These are phyloP conservation scores for Aromia moschata DNA, from an alignment of 2,888 invertebrate species.

Conservation along the genomic window DNA sequence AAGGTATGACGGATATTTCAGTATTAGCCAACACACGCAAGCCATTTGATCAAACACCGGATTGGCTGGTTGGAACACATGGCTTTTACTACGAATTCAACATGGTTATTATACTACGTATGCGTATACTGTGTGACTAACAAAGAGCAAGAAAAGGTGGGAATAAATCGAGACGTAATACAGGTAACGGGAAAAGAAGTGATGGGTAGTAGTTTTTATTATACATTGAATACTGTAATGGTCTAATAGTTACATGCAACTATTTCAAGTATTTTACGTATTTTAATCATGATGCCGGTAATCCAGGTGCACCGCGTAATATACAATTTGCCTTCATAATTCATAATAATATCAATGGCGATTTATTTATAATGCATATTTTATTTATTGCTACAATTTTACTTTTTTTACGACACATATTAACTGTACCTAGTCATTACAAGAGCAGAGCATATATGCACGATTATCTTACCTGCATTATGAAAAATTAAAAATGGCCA, in stretches of 20 bases:
- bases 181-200: background rate
- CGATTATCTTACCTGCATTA: too few species aligned
- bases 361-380: constrained; percentile 33
- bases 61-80: constrained; percentile 18
- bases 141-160: background rate
- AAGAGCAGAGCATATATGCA: too few species aligned
- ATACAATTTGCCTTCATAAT: constrained; percentile 33
- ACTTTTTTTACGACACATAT: too few species aligned
- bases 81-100: constrained; percentile 6
- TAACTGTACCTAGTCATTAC: too few species aligned
- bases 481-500: too few species aligned
- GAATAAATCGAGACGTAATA: background rate
- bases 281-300: constrained; percentile 26
- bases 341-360: constrained; percentile 35
- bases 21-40: constrained; percentile 20
- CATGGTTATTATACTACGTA: background rate
- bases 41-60: constrained; percentile 8
- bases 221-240: constrained; percentile 16
- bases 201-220: background rate
- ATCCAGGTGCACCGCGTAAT: constrained; percentile 26
- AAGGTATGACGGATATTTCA: constrained; percentile 7
- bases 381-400: constrained; percentile 33
- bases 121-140: constrained; percentile 9
- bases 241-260: constrained; percentile 14
- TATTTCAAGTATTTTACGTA: constrained; percentile 28